Conservation (phyloP, 1,140 invertebrate species). For the Meloidogyne hapla region DNA sequence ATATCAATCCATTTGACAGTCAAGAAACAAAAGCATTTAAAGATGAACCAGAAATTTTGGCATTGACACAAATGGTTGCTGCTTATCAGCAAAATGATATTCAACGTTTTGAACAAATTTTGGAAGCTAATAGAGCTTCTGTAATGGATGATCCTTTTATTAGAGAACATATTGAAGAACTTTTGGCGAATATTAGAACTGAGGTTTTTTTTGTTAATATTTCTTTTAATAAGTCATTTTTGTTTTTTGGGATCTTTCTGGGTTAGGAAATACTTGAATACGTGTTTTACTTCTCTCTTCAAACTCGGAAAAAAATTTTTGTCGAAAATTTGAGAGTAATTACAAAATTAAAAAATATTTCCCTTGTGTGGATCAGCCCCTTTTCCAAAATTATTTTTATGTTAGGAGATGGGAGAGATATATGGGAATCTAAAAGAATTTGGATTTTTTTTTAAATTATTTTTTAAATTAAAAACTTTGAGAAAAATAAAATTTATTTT, state of each 20-base stretch:
- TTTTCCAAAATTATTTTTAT: no score
- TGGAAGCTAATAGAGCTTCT: slow-evolving; percentile 88
- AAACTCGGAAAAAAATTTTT: neutral
- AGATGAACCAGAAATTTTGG: slow-evolving; percentile 97
- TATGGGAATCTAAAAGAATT: no score
- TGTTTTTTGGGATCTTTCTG: no score
- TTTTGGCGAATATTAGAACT: slow-evolving; percentile 90
- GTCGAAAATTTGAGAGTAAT: no score
- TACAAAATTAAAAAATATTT: no score
- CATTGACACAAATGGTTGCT: slow-evolving; percentile 96
- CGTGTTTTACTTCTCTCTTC: no score
- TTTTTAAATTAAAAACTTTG: no score
- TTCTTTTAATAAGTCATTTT: no score
- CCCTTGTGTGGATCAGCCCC: no score
- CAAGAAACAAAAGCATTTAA: slow-evolving; percentile 99
- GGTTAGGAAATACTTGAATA: no score
- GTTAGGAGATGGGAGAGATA: no score
- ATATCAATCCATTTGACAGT: slow-evolving; percentile 95
- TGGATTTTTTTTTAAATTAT: no score
- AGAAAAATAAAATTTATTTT: neutral
- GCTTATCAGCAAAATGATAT: slow-evolving; percentile 99
- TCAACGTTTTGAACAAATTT: slow-evolving; percentile 93
- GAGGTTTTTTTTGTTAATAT: slow-evolving; percentile 66
- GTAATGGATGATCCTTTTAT: slow-evolving; percentile 99
- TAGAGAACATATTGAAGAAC: slow-evolving; percentile 96